phyloP scores from a whole-genome alignment of 2,888 invertebrate species.

The Cosmia trapezina region DNA sequence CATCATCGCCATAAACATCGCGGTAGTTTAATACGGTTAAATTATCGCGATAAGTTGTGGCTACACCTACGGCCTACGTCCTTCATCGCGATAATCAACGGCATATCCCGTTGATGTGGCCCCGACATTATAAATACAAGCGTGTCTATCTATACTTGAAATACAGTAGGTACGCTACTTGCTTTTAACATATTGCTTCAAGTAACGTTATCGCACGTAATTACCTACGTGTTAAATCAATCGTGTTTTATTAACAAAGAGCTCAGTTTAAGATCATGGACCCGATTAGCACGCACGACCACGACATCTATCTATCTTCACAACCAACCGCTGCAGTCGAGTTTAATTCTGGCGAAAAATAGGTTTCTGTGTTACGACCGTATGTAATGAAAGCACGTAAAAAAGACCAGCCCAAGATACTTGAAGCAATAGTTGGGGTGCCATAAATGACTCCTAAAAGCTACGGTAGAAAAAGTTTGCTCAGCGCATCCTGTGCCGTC shows the following conservation, averaged over 20 bases:
- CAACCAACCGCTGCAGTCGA: not conserved
- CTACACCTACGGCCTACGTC: no score
- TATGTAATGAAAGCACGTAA: not conserved
- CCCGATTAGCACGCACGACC: conserved; percentile 27
- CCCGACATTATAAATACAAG: not conserved
- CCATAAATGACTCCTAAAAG: not conserved
- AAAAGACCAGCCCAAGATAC: not conserved
- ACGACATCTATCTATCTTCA: conserved; percentile 5
- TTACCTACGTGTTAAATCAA: conserved; percentile 42
- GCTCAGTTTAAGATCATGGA: conserved; percentile 26
- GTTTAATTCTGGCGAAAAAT: conserved; percentile 2
- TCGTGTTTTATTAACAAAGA: conserved; percentile 33
- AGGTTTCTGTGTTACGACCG: not conserved
- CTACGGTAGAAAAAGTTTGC: not conserved
- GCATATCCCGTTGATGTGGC: no score
- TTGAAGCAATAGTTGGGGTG: not conserved
- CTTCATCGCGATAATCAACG: no score
- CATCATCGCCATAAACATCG: no score
- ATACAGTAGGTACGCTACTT: conserved; percentile 1
- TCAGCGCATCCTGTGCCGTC: not conserved
- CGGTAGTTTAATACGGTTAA: no score
- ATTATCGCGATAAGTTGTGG: no score
- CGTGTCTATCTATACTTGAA: conserved; percentile 14
- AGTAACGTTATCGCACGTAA: conserved; percentile 29
- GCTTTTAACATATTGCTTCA: conserved; percentile 30